Base-by-base conservation (phyloP, 1,140 invertebrate species). In the Episyrphus balteatus region DNA sequence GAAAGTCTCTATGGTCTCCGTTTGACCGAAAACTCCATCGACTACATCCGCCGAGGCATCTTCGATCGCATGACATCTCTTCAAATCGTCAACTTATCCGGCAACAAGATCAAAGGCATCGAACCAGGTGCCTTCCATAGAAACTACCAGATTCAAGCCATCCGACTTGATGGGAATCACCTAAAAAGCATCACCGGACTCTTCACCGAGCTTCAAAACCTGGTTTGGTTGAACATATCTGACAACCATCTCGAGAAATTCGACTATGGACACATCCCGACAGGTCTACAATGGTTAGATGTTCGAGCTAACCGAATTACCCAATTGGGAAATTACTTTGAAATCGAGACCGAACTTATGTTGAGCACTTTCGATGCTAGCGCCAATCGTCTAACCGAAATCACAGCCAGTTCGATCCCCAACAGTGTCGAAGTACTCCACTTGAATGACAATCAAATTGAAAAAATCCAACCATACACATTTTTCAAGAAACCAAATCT, bases 401-500 rank as follows among this genome's bases (percentile, higher is more conserved):
- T 93, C 44, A 87, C 84, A 13, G 84, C 85, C 38, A 84, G 80
- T 58, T 80, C 86, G 1, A 84, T 93, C 57, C 90, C 89, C 0
- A 87, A 89, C 69, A 88, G 86, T 49, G 83, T 92, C 1, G 84
- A 91, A 70, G 77, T 86, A 55, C 68, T 92, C 6, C 86, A 85
- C 58, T 73, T 93, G 21, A 88, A 86, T 58, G 83, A 92, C 63
- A 94, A 94, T 73, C 70, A 80, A 34, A 92, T 94, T 51, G 79
- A 78, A 18, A 88, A 84, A 70, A 86, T 94, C 42, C 86, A 90
- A 56, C 88, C 88, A 1, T 91, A 92, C 55, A 87, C 89, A n/a
- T 93, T 93, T 68, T 86, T 91, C 69, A 88, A 89, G 61, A 94
- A 93, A 66, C 86, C 86, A 2, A 92, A 92, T 66, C 68, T 93